A percentile compares a stretch with the other conserved stretches of the same genome.
phyloP scores from a whole-genome alignment of 2,113 vertebrate species.

The Gorilla gorilla region DNA sequence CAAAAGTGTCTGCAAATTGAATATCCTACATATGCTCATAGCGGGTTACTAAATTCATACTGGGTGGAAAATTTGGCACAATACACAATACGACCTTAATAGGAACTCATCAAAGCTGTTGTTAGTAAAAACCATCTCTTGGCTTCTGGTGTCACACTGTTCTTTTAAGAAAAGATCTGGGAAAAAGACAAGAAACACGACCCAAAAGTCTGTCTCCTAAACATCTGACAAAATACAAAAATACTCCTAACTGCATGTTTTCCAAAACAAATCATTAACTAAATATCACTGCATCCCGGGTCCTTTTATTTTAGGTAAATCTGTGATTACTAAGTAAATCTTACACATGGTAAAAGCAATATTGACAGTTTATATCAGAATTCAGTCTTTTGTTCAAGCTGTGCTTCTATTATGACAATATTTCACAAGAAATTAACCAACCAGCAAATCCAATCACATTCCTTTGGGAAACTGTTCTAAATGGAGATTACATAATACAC shows the following conservation, averaged over 20 bases:
- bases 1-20: background rate
- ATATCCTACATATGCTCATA: background rate
- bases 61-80: background rate
- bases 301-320: background rate
- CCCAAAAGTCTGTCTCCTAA: background rate
- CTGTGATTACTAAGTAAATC: background rate
- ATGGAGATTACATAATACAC: background rate
- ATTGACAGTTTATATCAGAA: background rate
- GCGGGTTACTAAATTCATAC: background rate
- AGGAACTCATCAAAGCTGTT: background rate
- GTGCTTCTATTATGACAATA: background rate
- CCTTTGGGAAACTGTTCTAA: background rate
- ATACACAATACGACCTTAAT: background rate
- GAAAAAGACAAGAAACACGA: background rate
- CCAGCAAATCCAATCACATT: background rate
- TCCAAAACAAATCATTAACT: background rate
- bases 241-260: background rate
- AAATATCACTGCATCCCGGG: background rate
- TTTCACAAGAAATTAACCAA: background rate
- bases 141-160: background rate
- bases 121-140: background rate
- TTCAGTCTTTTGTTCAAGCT: background rate
- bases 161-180: conserved; percentile 2
- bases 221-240: background rate
- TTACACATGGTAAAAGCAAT: rapidly evolving